These are phyloP conservation scores for Cantharis rustica DNA, from an alignment of 2,888 invertebrate genomes.

Conservation along the genomic window DNA sequence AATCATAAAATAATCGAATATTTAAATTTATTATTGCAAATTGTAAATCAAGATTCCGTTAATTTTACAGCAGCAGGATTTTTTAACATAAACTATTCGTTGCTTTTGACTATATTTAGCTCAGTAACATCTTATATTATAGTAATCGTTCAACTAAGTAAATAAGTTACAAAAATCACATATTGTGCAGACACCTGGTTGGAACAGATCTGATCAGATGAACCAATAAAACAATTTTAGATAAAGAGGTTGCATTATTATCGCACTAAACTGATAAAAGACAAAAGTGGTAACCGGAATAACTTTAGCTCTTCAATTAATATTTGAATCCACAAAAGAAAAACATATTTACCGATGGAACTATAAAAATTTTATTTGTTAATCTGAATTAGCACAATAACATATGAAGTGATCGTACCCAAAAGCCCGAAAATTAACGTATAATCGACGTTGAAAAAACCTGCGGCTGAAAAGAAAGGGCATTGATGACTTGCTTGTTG, in stretches of 20 bases:
- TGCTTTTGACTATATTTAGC: constrained; percentile 30
- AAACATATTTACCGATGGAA: no score
- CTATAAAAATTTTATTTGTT: no score
- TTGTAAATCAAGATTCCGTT: constrained; percentile 8
- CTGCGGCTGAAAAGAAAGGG: constrained; percentile 38
- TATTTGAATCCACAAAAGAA: no score
- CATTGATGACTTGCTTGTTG: constrained; percentile 33
- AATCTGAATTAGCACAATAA: constrained; percentile 42
- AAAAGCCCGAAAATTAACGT: constrained; percentile 38
- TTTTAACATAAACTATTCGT: constrained; percentile 28
- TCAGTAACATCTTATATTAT: constrained; percentile 31
- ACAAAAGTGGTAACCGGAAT: no score
- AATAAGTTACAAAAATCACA: no score
- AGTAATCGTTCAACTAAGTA: constrained; percentile 29
- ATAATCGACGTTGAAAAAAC: constrained; percentile 39
- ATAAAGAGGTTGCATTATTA: no score
- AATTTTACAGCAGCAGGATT: constrained; percentile 31
- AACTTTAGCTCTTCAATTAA: no score
- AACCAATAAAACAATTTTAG: no score
- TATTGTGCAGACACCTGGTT: no score
- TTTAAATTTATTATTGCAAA: constrained; percentile 19
- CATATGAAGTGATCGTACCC: constrained; percentile 40
- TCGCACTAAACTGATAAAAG: no score
- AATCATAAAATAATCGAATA: not conserved
- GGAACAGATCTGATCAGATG: not conserved